phyloP scores from a whole-genome alignment of 1,140 invertebrate genomes.

The Drosophila carrolli region DNA sequence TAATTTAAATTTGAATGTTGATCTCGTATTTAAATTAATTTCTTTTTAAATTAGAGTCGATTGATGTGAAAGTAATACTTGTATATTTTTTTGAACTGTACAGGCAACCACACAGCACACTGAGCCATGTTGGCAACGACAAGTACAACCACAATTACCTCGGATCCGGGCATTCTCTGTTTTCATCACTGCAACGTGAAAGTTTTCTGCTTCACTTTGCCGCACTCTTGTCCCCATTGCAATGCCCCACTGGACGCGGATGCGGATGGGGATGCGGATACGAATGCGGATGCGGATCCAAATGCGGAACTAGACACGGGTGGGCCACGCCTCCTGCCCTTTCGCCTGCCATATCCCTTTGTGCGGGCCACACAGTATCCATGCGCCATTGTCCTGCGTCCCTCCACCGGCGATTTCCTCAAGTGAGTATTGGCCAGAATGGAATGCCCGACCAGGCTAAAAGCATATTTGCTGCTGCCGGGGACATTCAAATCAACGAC shows the following conservation, averaged over 20 bases:
- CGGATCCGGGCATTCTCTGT: slow-evolving; percentile 92
- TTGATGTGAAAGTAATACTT: background rate
- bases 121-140: slow-evolving; percentile 52
- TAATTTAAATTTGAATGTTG: too few species aligned
- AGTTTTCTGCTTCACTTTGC: slow-evolving; percentile 91
- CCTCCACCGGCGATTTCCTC: slow-evolving; percentile 92
- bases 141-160: slow-evolving; percentile 80
- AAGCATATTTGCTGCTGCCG: slow-evolving; percentile 22
- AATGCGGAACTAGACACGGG: slow-evolving; percentile 27
- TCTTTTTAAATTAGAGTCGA: too few species aligned
- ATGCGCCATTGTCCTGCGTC: slow-evolving; percentile 91
- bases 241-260: slow-evolving; percentile 86
- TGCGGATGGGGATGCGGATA: slow-evolving; percentile 22
- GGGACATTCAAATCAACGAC: slow-evolving; percentile 12
- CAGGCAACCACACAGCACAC: slow-evolving; percentile 3
- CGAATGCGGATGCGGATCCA: slow-evolving; percentile 28
- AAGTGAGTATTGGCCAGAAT: slow-evolving; percentile 86
- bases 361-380: slow-evolving; percentile 89
- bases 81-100: background rate
- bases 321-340: slow-evolving; percentile 86
- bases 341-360: slow-evolving; percentile 92
- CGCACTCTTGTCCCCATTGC: slow-evolving; percentile 90
- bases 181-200: slow-evolving; percentile 92
- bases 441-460: background rate
- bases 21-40: too few species aligned